A percentile compares a stretch with the other conserved stretches of the same genome.
Evolutionary conservation across 1,140 invertebrate species (phyloP).

Genomic region (Drosophila yakuba): DNA sequence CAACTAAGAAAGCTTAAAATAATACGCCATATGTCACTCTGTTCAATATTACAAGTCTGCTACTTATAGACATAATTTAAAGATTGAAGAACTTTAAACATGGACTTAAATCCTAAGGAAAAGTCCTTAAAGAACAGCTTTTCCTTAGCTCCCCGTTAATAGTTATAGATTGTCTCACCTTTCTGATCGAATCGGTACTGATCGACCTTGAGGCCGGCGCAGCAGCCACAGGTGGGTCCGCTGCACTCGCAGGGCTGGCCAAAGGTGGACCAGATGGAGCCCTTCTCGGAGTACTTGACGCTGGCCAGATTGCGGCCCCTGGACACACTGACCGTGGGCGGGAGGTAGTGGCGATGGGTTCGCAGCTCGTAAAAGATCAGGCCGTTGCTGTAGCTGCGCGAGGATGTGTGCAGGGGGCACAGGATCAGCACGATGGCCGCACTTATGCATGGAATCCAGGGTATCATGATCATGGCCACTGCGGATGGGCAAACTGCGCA

Average conservation of each 20-base stretch:
- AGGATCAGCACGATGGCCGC: slow-evolving; percentile 14
- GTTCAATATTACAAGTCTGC: too few relatives aligned
- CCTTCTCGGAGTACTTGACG: slow-evolving; percentile 73
- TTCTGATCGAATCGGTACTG: slow-evolving; percentile 78
- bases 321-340: slow-evolving; percentile 77
- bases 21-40: too few relatives aligned
- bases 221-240: slow-evolving; percentile 67
- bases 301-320: slow-evolving; percentile 71
- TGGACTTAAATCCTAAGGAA: too few relatives aligned
- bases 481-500: neutral
- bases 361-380: slow-evolving; percentile 73
- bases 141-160: too few relatives aligned
- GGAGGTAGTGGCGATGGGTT: slow-evolving; percentile 61
- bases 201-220: slow-evolving; percentile 75
- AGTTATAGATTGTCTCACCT: slow-evolving; percentile 40
- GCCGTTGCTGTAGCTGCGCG: slow-evolving; percentile 76
- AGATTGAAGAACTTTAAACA: too few relatives aligned
- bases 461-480: slow-evolving; percentile 1
- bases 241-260: slow-evolving; percentile 74
- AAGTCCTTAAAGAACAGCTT: too few relatives aligned
- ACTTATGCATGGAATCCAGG: slow-evolving; percentile 14
- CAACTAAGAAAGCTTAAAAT: too few relatives aligned
- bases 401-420: slow-evolving; percentile 3
- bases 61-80: too few relatives aligned
- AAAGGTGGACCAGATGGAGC: slow-evolving; percentile 81